Base-by-base conservation (phyloP, 2,888 invertebrate species). In the Vesta saturnalis region DNA sequence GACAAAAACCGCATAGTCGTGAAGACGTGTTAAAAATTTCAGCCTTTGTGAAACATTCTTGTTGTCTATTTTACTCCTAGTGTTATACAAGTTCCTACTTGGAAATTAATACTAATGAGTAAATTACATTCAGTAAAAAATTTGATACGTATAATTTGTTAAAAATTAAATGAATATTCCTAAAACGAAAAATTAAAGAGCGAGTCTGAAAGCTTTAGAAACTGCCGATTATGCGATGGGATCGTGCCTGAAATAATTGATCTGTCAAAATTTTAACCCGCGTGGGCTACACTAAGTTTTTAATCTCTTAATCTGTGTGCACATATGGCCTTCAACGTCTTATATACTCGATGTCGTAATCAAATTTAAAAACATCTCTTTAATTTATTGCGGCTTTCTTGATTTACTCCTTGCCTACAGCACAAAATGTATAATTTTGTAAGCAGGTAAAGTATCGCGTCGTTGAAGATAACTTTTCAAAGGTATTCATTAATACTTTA, bases 191-290 rank as follows among this genome's bases (percentile, higher is more conserved):
- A 58, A 67, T 63, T n/a, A 39, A 39, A 12, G 39, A 2, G 12
- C 23, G 23, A 23, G 23, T 5, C 23, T 3, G 23, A 23, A n/a
- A 39, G 39, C 64, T 68, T 68, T 64, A 60, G 57, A 68, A 64
- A 64, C 60, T 59, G 68, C 64, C 64, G 64, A 68, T 68, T 64
- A 68, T 60, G 60, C 60, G 64, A 64, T 64, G 68, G 56, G 64
- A 47, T 67, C 59, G 68, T 68, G 68, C 64, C 64, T 49, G 55
- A 68, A 68, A 68, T 68, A 68, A 68, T 68, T 68, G 68, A 68
- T 68, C 68, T 68, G 68, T 68, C 64, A 68, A 68, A 64, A 64
- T 65, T 60, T 60, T 56, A 52, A 60, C 30, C 63, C 56, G 64
- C 52, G 64, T 64, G 64, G 64, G 64, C 56, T 52, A 18, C 54